phyloP scores from a whole-genome alignment of 2,888 invertebrate genomes.

The Camptogramma bilineatum region DNA sequence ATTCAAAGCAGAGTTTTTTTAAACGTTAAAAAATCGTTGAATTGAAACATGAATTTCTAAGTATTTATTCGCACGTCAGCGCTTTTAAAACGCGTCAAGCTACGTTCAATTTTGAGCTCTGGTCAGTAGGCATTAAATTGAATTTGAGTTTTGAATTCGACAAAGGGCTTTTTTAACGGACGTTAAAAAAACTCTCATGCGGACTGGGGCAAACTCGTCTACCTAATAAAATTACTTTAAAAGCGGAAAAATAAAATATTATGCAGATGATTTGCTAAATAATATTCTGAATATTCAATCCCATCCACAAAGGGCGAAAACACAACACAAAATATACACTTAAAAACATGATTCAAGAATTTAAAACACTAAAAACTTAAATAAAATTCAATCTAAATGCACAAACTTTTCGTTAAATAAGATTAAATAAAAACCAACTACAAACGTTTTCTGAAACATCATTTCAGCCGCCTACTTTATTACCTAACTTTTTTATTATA shows the following conservation, averaged over 20 bases:
- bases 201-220: too few species aligned
- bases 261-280: conserved; percentile 9
- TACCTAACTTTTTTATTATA: conserved; percentile 11
- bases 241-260: neutral
- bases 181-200: too few species aligned
- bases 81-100: too few species aligned
- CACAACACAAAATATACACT: conserved; percentile 32
- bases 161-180: too few species aligned
- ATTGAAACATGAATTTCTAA: too few species aligned
- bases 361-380: conserved; percentile 47
- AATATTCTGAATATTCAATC: conserved; percentile 12
- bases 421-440: conserved; percentile 37
- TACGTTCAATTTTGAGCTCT: too few species aligned
- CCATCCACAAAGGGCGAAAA: conserved; percentile 24
- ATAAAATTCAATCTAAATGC: conserved; percentile 57
- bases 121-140: too few species aligned
- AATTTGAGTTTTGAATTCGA: too few species aligned
- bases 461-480: conserved; percentile 29
- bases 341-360: conserved; percentile 45
- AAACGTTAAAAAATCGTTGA: too few species aligned
- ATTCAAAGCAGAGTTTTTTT: too few species aligned
- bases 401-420: conserved; percentile 46
- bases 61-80: too few species aligned
- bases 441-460: conserved; percentile 13
- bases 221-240: neutral